phyloP scores from a whole-genome alignment of 2,888 invertebrate species.

The Yponomeuta cagnagella region DNA sequence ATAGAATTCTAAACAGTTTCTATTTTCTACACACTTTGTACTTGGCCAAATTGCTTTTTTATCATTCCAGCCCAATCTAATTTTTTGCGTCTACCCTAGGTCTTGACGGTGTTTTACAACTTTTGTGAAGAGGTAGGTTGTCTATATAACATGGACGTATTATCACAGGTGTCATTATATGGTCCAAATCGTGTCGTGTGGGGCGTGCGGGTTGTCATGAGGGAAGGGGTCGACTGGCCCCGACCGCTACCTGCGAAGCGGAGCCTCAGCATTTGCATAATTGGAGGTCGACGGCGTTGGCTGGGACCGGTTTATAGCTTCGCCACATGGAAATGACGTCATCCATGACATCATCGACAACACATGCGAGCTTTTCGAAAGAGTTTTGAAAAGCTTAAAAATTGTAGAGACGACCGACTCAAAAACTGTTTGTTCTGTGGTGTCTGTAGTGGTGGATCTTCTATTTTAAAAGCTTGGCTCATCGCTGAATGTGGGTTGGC shows the following conservation, averaged over 20 bases:
- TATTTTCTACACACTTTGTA: no score
- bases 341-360: conserved; percentile 55
- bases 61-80: no score
- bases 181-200: not conserved
- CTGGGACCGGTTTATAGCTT: conserved; percentile 40
- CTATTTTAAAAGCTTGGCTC: conserved; percentile 1
- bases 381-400: not conserved
- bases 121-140: not conserved
- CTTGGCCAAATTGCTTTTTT: no score
- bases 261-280: conserved; percentile 53
- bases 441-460: not conserved
- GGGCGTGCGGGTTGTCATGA: not conserved
- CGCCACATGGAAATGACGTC: conserved; percentile 54
- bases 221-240: conserved; percentile 3
- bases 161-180: not conserved
- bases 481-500: not conserved
- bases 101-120: not conserved
- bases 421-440: not conserved
- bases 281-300: conserved; percentile 53
- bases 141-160: not conserved
- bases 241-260: not conserved
- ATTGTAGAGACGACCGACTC: not conserved
- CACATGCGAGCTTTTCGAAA: conserved; percentile 13
- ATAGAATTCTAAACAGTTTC: no score
- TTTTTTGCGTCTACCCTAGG: no score